Evolutionary conservation across 2,888 invertebrate species (phyloP), one percentile per base, ranked within the genome.

Genomic region (Synergus laeviventris): DNA sequence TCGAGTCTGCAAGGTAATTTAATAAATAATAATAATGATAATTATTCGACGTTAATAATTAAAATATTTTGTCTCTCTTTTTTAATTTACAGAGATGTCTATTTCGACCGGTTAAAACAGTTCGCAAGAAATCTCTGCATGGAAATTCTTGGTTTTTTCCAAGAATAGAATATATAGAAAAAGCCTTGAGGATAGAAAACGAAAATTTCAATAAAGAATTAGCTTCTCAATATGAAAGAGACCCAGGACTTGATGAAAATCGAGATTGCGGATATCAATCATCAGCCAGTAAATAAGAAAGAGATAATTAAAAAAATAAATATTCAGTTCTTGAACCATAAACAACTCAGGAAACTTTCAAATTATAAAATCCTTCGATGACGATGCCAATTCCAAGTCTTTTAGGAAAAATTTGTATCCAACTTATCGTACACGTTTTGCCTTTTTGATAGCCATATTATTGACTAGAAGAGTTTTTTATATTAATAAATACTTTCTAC

Each of bases 191-290:
- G 31, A 81, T 80, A 39, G 84, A 74, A 61, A 86, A 83, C 76
- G 61, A 79, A 73, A 77, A 78, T 76, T 82, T 79, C 77, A 75
- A 78, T 74, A 78, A 81, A 66, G 81, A 84, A 74, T 74, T 74
- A 7, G 80, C 21, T 74, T 76, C 70, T 59, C 78, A 62, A 64
- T 77, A 80, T 36, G 79, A 79, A 74, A 82, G 76, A 31, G 83
- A 86, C n/a, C 76, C 79, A 59, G 75, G 82, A 74, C 60, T 82
- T 39, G 86, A 89, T 77, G 88, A 89, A 45, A 84, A 77, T 76
- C 85, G 81, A 2, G 88, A 89, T 78, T 86, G 83, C 42, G 89
- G 89, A 75, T 89, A 89, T 78, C 87, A 87, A 76, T 89, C 88
- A 2, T 88, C 88, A 21, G 81, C 84, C 78, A 79, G 80, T 18